Evolutionary conservation across 2,888 invertebrate genomes (phyloP).

Genomic region (Hirtodrosophila confusa): DNA sequence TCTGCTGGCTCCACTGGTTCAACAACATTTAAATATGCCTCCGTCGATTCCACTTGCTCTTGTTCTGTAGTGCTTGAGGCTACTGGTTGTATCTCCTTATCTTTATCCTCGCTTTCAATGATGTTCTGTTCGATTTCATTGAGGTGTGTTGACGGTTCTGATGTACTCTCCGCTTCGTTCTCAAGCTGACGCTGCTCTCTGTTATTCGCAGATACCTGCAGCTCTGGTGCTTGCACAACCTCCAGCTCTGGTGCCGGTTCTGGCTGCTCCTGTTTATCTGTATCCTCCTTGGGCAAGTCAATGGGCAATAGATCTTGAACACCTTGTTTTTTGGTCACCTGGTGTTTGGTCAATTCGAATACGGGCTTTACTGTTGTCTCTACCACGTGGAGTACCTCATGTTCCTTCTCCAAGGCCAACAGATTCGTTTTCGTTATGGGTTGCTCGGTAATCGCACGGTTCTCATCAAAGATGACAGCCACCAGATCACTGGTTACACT

Average conservation of each 20-base stretch:
- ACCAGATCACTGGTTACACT: slow-evolving; percentile 53
- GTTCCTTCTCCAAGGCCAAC: slow-evolving; percentile 58
- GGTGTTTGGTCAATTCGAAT: slow-evolving; percentile 61
- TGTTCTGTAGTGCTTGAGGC: slow-evolving; percentile 10
- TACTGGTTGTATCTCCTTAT: slow-evolving; percentile 5
- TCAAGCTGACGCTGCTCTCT: slow-evolving; percentile 9
- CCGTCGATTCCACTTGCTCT: slow-evolving; percentile 29
- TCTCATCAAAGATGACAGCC: slow-evolving; percentile 54
- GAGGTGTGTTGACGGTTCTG: slow-evolving; percentile 11
- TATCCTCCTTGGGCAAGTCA: slow-evolving; percentile 20
- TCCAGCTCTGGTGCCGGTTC: slow-evolving; percentile 12
- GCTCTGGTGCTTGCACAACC: slow-evolving; percentile 1
- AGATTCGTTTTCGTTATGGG: slow-evolving; percentile 59
- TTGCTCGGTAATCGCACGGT: slow-evolving; percentile 59
- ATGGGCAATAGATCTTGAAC: slow-evolving; percentile 56
- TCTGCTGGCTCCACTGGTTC: slow-evolving; percentile 6
- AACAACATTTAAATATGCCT: slow-evolving; percentile 13
- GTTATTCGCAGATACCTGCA: background rate
- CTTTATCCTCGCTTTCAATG: slow-evolving; percentile 32
- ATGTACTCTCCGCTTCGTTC: background rate
- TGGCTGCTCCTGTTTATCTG: slow-evolving; percentile 12
- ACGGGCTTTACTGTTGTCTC: slow-evolving; percentile 36
- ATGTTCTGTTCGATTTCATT: slow-evolving; percentile 48
- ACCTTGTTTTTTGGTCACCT: slow-evolving; percentile 71
- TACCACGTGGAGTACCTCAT: slow-evolving; percentile 27